Evolutionary conservation across 53 echinoderm and acorn worm species (phyloP), one percentile per base, ranked within the genome.

Genomic region (Echinometra lucunter): DNA sequence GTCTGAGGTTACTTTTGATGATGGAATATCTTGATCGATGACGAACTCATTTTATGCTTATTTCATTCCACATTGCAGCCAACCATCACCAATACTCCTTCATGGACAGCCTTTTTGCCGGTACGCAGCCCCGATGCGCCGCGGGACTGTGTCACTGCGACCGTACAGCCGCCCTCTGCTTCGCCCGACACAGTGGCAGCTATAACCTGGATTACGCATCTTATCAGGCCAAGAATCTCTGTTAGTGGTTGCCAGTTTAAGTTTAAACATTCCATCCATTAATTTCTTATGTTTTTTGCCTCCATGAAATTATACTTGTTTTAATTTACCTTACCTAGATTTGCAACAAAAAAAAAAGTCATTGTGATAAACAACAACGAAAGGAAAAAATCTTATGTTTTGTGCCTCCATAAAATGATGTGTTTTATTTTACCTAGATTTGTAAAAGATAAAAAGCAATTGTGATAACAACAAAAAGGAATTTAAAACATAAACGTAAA

Each of bases 101-200:
- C 94, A 63, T 94, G 27, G 94, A 94, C 44, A 83, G 82, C 3
- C 66, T 94, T 8, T 45, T 94, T 18, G 82, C 94, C 0, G 94
- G 94, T 21, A 57, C 28, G 66, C 94, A 94, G 85, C 60, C 94
- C n/a, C 82, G 94, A 44, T 94, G 94, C 37, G 94, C 94, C 25
- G 27, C 63, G 6, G 63, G 85, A 1, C 85, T 94, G 2, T 94
- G 94, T 60, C 82, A 83, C 82, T 94, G 94, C 30, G 94, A 94
- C 85, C 94, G 94, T 57, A 83, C 63, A 27, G 45, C 94, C 18
- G 94, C 94, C 5, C 47, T 83, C 18, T 94, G 94, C 66, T 94
- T 94, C 32, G 85, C 94, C 66, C 94, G 85, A 38, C 94, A 94
- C 34, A 82, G 85, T 23, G 4, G 40, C 66, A 66, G 67, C 18